These are phyloP conservation scores for Nymphalis urticae DNA, from an alignment of 2,888 invertebrate genomes.

Conservation along the genomic window DNA sequence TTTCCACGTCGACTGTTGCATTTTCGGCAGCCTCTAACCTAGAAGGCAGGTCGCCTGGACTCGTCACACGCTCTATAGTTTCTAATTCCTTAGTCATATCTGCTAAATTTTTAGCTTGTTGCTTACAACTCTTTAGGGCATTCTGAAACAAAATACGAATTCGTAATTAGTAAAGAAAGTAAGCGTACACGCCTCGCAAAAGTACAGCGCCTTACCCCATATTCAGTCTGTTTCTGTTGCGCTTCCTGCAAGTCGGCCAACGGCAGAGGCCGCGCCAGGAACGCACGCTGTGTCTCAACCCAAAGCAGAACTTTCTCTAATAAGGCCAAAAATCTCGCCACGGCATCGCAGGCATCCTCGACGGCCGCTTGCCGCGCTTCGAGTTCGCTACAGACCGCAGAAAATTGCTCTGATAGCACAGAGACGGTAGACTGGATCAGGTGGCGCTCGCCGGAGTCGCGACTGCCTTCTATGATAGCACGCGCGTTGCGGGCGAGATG, in stretches of 20 bases:
- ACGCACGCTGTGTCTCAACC: slow-evolving; percentile 90
- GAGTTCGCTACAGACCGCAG: slow-evolving; percentile 88
- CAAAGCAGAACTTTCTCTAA: slow-evolving; percentile 91
- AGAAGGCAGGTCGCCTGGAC: slow-evolving; percentile 91
- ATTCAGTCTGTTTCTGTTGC: slow-evolving; percentile 92
- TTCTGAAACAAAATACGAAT: slow-evolving; percentile 73
- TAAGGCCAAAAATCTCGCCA: slow-evolving; percentile 91
- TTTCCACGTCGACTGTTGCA: slow-evolving; percentile 91
- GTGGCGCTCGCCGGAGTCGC: slow-evolving; percentile 88
- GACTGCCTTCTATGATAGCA: slow-evolving; percentile 89
- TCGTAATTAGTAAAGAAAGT: neutral
- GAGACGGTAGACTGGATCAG: slow-evolving; percentile 88
- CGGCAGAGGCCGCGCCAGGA: slow-evolving; percentile 89
- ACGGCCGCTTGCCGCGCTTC: slow-evolving; percentile 92
- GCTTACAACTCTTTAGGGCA: slow-evolving; percentile 94
- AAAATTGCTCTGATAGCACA: slow-evolving; percentile 88
- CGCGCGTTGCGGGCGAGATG: slow-evolving; percentile 89
- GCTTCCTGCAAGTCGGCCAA: slow-evolving; percentile 90
- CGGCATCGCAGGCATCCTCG: slow-evolving; percentile 93
- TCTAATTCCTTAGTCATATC: slow-evolving; percentile 96
- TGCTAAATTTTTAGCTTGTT: slow-evolving; percentile 91
- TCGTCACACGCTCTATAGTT: slow-evolving; percentile 90
- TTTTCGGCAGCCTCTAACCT: slow-evolving; percentile 93
- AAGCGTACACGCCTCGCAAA: neutral
- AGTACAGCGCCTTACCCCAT: slow-evolving; percentile 82